A percentile compares a stretch with the other conserved stretches of the same genome.
Conservation (phyloP, 2,888 invertebrate species). For the Mayetiola destructor region DNA sequence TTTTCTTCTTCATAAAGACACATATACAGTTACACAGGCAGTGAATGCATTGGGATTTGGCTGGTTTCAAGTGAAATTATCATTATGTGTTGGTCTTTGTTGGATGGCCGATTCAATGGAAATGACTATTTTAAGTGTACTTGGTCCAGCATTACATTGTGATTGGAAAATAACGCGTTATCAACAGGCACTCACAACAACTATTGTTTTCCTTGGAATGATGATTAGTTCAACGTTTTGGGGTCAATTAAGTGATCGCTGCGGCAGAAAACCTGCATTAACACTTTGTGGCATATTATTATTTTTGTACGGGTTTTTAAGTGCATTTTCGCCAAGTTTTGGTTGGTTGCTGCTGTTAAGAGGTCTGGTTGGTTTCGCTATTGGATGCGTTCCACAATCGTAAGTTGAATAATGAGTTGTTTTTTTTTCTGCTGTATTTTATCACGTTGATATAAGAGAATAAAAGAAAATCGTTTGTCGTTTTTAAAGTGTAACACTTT, state of each 20-base stretch:
- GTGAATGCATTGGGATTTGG: constrained; percentile 78
- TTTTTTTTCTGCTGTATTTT: constrained; percentile 15
- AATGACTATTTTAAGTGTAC: constrained; percentile 88
- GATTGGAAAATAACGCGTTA: constrained; percentile 80
- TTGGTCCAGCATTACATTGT: constrained; percentile 87
- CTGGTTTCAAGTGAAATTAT: constrained; percentile 77
- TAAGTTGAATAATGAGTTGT: constrained; percentile 40
- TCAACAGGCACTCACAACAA: constrained; percentile 85
- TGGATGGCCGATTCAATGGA: constrained; percentile 99
- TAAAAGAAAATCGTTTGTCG: constrained; percentile 18
- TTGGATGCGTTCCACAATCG: constrained; percentile 95
- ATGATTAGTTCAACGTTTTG: constrained; percentile 93
- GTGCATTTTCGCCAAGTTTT: constrained; percentile 81
- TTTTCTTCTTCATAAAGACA: constrained; percentile 42
- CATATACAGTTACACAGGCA: constrained; percentile 74
- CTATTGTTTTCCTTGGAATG: constrained; percentile 91
- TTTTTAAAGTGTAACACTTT: constrained; percentile 69
- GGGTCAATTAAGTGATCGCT: constrained; percentile 87
- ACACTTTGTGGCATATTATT: constrained; percentile 78
- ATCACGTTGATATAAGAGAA: not conserved
- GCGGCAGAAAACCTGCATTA: constrained; percentile 78
- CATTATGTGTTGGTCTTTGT: constrained; percentile 69
- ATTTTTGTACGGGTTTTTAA: constrained; percentile 80
- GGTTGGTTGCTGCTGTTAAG: constrained; percentile 81
- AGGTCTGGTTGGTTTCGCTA: constrained; percentile 87